Evolutionary conservation across 2,888 invertebrate species (phyloP), one percentile per base, ranked within the genome.

Genomic region (Desoria tigrina): DNA sequence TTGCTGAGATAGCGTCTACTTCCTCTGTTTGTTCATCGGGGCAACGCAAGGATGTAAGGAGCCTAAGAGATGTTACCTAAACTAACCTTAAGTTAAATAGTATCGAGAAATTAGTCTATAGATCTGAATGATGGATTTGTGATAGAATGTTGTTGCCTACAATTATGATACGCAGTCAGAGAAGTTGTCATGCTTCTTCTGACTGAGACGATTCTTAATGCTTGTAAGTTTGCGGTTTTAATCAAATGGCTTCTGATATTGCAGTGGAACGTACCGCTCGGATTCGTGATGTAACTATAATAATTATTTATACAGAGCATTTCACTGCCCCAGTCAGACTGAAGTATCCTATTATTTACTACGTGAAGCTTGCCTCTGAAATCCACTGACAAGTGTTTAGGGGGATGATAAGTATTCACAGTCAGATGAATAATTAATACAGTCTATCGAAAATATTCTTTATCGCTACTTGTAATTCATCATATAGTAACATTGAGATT

Each of bases 51-150:
- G 45, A 45, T 45, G 45, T 45, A 45, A 45, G 45, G n/a, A 45
- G 45, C 45, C 45, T 45, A 45, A 45, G 45, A 45, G 45, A 45
- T 45, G 45, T 45, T 45, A 45, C 45, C 45, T 45, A 45, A 45
- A 16, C 45, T 45, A 45, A 45, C 45, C 6, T 16, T 45, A 45
- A 45, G 16, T 45, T 45, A 18, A 9, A 9, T 45, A 6, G 16
- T 18, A 45, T 45, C 16, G 16, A 16, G 6, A 6, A 45, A 45
- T 45, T 45, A 45, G 45, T 45, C 16, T 9, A 68, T 68, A 68
- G 68, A 68, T 68, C 68, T 68, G 68, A 68, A 68, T 68, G 68
- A 65, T 65, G 65, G 62, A 64, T 68, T 68, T 68, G 68, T 68
- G 68, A 68, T 68, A 68, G 68, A 68, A 45, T 45, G 45, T 45